These are phyloP conservation scores for Odontocolon sp. DNA, from an alignment of 2,888 invertebrate species.

Conservation along the genomic window DNA sequence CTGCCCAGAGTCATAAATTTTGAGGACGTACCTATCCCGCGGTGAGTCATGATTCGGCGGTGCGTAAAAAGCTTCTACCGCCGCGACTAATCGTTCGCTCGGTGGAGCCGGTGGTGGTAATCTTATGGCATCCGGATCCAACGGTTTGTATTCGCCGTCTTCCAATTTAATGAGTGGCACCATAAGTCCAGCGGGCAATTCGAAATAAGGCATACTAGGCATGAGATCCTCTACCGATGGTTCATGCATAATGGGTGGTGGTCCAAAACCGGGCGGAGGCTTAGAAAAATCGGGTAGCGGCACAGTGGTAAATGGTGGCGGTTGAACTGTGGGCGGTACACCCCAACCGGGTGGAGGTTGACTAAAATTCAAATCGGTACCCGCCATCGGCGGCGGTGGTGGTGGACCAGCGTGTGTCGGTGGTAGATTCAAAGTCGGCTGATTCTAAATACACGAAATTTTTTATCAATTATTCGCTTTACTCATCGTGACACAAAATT, in stretches of 20 bases:
- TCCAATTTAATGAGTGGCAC: slow-evolving; percentile 97
- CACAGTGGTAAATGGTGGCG: slow-evolving; percentile 77
- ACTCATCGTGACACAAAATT: too few relatives aligned
- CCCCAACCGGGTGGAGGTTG: slow-evolving; percentile 84
- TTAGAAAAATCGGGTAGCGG: slow-evolving; percentile 90
- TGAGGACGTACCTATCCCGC: slow-evolving; percentile 88
- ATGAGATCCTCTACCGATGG: slow-evolving; percentile 88
- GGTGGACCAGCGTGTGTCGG: slow-evolving; percentile 74
- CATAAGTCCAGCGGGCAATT: slow-evolving; percentile 98
- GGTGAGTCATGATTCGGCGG: slow-evolving; percentile 97
- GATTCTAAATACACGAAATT: slow-evolving; percentile 58
- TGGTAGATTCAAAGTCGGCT: slow-evolving; percentile 75
- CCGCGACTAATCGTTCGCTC: slow-evolving; percentile 94
- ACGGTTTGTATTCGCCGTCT: slow-evolving; percentile 93
- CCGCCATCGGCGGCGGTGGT: slow-evolving; percentile 82
- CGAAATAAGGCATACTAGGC: slow-evolving; percentile 97
- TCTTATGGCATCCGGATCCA: slow-evolving; percentile 94
- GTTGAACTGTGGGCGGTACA: slow-evolving; percentile 78
- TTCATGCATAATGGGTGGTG: slow-evolving; percentile 78
- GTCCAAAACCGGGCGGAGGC: slow-evolving; percentile 91
- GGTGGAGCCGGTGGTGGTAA: slow-evolving; percentile 98
- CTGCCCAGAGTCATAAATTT: background rate
- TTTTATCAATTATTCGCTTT: background rate
- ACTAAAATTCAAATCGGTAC: slow-evolving; percentile 82
- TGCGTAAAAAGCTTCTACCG: slow-evolving; percentile 98